Percentiles rank a stretch among this genome's conserved stretches.
These are phyloP conservation scores for Glaucopsyche alexis DNA, from an alignment of 2,888 invertebrate species.

Conservation along the genomic window DNA sequence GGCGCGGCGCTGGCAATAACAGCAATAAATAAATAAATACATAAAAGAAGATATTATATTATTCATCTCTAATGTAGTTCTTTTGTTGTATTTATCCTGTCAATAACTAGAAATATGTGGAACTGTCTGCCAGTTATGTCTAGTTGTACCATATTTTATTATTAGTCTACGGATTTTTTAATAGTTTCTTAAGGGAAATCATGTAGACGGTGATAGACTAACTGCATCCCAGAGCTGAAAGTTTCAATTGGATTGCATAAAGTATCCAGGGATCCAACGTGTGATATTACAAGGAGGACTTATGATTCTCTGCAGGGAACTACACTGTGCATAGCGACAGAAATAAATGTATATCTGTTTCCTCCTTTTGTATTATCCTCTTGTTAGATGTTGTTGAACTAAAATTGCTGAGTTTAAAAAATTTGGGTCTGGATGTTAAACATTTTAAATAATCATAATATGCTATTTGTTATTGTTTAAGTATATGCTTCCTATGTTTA, in stretches of 20 bases:
- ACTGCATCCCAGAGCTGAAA: neutral
- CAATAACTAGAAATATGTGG: too few relatives aligned
- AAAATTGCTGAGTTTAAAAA: neutral
- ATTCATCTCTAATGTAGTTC: too few relatives aligned
- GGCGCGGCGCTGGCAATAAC: too few relatives aligned
- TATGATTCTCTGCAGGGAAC: constrained; percentile 22
- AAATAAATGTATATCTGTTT: constrained; percentile 46
- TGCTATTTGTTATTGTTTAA: neutral
- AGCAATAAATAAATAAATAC: too few relatives aligned
- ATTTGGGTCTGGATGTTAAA: neutral
- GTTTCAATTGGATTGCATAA: constrained; percentile 1
- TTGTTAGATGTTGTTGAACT: constrained; percentile 37
- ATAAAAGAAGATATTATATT: too few relatives aligned
- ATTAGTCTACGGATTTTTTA: neutral
- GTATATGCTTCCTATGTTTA: too few relatives aligned
- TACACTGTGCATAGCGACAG: constrained; percentile 45
- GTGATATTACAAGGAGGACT: neutral
- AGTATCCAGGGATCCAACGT: neutral
- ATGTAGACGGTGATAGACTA: neutral
- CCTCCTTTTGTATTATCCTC: constrained; percentile 45
- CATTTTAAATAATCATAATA: neutral
- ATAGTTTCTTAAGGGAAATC: neutral
- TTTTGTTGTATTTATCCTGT: too few relatives aligned
- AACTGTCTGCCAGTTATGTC: neutral
- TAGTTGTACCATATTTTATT: neutral